Percentiles rank a stretch among this genome's conserved stretches.
These are phyloP conservation scores for Pantelozetes paolii DNA, from an alignment of 2,888 invertebrate species.

Conservation along the genomic window DNA sequence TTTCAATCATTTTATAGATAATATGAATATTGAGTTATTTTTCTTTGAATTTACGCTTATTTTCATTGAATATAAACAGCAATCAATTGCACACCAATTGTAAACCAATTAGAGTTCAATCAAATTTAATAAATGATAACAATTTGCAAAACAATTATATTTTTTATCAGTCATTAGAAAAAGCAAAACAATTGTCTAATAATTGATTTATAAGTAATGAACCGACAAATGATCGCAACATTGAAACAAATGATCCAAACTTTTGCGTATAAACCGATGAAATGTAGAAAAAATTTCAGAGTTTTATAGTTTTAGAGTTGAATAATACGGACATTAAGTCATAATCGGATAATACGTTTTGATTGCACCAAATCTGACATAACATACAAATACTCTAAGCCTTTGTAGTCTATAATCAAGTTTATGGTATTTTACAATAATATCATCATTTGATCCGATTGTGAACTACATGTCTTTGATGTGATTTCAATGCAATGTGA, in stretches of 20 bases:
- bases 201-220: too few species aligned
- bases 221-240: too few species aligned
- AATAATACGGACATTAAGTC: not conserved
- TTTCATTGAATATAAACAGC: not conserved
- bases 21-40: not conserved
- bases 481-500: constrained; percentile 34
- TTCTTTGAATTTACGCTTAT: not conserved
- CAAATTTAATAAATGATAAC: constrained; percentile 5
- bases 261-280: too few species aligned
- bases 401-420: not conserved
- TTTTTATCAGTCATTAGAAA: not conserved
- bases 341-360: constrained; percentile 14
- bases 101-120: not conserved
- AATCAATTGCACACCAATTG: not conserved
- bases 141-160: not conserved
- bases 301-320: too few species aligned
- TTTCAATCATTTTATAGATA: not conserved
- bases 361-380: not conserved
- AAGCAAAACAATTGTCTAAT: not conserved
- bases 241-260: too few species aligned
- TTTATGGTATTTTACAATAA: constrained; percentile 16
- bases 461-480: constrained; percentile 30
- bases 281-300: too few species aligned
- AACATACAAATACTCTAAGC: not conserved
- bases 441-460: constrained; percentile 23